phyloP scores from a whole-genome alignment of 2,797 vertebrate genomes.

The Eleutherodactylus coqui region DNA sequence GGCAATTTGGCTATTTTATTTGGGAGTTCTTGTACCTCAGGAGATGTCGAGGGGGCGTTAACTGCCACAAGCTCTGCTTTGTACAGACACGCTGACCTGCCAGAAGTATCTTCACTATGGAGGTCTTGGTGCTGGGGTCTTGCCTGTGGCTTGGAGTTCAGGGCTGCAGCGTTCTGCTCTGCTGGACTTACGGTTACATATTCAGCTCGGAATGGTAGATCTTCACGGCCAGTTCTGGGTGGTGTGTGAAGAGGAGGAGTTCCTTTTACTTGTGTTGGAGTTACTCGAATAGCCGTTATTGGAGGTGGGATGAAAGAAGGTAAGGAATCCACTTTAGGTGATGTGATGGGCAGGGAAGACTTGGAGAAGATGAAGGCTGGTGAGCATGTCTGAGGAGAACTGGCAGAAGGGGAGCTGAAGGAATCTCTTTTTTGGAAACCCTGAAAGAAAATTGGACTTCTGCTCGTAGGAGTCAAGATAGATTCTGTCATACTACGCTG shows the following conservation, averaged over 20 bases:
- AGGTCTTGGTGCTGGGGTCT: slow-evolving; percentile 49
- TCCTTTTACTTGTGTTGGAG: slow-evolving; percentile 62
- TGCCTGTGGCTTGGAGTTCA: background rate
- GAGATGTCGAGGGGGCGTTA: background rate
- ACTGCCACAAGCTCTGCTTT: slow-evolving; percentile 45
- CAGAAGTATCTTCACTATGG: slow-evolving; percentile 25
- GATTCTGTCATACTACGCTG: slow-evolving; percentile 89
- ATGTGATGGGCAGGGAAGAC: slow-evolving; percentile 66
- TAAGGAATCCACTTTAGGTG: slow-evolving; percentile 62
- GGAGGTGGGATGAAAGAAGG: slow-evolving; percentile 63
- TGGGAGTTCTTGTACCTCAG: background rate
- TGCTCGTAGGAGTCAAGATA: slow-evolving; percentile 80
- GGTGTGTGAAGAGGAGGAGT: background rate
- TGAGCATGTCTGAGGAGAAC: slow-evolving; percentile 75
- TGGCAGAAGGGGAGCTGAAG: slow-evolving; percentile 67
- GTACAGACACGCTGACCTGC: background rate
- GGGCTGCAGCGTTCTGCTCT: background rate
- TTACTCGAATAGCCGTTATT: slow-evolving; percentile 66
- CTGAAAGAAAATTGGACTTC: slow-evolving; percentile 63
- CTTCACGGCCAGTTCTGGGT: background rate
- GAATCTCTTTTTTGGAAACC: slow-evolving; percentile 67
- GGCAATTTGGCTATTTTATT: background rate
- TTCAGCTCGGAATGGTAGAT: slow-evolving; percentile 29
- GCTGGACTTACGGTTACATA: slow-evolving; percentile 61
- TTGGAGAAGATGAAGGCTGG: slow-evolving; percentile 70